Evolutionary conservation across 2,113 vertebrate genomes (phyloP).

Genomic region (Pseudorectes ferrugineus): DNA sequence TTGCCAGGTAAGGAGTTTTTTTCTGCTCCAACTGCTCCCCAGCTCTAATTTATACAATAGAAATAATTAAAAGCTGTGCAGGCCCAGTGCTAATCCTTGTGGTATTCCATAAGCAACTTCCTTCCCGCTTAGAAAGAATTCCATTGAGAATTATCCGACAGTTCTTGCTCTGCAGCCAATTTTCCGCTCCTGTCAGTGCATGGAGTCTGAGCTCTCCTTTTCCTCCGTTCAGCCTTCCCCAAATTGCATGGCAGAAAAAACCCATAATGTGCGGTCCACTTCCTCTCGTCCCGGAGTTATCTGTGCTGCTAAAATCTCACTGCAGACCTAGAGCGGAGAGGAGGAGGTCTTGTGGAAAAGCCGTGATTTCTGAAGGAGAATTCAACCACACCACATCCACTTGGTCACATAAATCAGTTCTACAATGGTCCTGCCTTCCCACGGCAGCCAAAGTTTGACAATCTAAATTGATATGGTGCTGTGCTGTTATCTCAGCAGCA

Average conservation of each 20-base stretch:
- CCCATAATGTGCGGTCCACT: background rate
- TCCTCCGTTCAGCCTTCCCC: background rate
- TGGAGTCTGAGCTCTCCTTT: background rate
- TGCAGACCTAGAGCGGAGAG: background rate
- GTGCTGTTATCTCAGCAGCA: background rate
- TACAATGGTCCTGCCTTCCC: background rate
- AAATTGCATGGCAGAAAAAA: background rate
- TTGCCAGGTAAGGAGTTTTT: background rate
- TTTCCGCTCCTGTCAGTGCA: background rate
- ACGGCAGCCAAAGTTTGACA: background rate
- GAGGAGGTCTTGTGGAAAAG: background rate
- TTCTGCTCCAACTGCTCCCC: background rate
- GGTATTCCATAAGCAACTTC: slow-evolving; percentile 57
- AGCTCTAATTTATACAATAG: slow-evolving; percentile 26
- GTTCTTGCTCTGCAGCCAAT: slow-evolving; percentile 28
- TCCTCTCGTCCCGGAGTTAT: background rate
- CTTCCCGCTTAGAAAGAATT: slow-evolving; percentile 10
- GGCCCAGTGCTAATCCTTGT: slow-evolving; percentile 33
- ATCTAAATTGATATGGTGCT: background rate
- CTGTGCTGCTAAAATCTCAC: background rate
- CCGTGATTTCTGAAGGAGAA: background rate
- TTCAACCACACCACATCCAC: background rate
- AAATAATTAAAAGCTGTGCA: slow-evolving; percentile 43
- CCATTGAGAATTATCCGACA: slow-evolving; percentile 12
- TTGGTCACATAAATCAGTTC: slow-evolving; percentile 2